phyloP scores from a whole-genome alignment of 2,888 invertebrate species.

The Theretra japonica region DNA sequence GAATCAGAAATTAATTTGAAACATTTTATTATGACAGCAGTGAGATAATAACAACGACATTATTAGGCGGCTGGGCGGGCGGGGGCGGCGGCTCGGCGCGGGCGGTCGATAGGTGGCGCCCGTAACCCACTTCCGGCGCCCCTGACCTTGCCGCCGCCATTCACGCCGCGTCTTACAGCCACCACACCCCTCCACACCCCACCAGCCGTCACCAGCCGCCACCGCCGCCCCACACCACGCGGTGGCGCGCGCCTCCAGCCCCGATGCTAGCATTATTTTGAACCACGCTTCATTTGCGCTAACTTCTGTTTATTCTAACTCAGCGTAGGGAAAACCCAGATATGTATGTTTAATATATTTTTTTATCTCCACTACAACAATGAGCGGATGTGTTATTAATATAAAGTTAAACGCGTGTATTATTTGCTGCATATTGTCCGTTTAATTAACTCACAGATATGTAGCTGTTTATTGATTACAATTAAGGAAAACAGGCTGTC shows the following conservation, averaged over 20 bases:
- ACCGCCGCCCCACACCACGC: slow-evolving; percentile 40
- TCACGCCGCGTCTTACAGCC: slow-evolving; percentile 75
- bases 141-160: slow-evolving; percentile 83
- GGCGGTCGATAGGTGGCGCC: slow-evolving; percentile 81
- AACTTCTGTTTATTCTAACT: neutral
- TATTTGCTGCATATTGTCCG: slow-evolving; percentile 1
- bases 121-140: slow-evolving; percentile 84
- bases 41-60: slow-evolving; percentile 31
- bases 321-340: neutral
- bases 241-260: neutral
- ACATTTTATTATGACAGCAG: slow-evolving; percentile 21
- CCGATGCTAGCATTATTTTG: slow-evolving; percentile 59
- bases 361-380: slow-evolving; percentile 5
- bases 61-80: slow-evolving; percentile 43
- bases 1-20: slow-evolving; percentile 18
- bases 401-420: neutral
- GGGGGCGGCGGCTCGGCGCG: slow-evolving; percentile 39
- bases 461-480: neutral
- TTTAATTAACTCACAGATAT: slow-evolving; percentile 13
- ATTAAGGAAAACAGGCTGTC: slow-evolving; percentile 11
- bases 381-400: slow-evolving; percentile 12
- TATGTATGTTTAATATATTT: neutral
- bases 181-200: slow-evolving; percentile 46
- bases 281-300: slow-evolving; percentile 55
- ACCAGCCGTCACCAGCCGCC: slow-evolving; percentile 39